These are phyloP conservation scores for Folsomia candida DNA, from an alignment of 2,888 invertebrate genomes.

Conservation along the genomic window DNA sequence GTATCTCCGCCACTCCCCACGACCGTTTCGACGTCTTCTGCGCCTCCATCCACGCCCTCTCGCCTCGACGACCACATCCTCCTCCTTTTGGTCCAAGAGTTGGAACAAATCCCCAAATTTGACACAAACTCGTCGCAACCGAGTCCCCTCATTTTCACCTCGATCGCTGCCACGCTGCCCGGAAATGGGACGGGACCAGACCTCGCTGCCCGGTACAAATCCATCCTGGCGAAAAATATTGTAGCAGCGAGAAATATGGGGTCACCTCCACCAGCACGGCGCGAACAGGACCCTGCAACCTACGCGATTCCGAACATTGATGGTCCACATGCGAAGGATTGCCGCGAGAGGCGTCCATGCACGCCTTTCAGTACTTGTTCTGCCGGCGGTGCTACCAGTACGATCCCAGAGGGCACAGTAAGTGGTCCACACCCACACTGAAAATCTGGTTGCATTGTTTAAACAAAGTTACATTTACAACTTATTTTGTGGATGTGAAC, in stretches of 20 bases:
- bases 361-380: slow-evolving; percentile 37
- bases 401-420: slow-evolving; percentile 39
- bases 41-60: slow-evolving; percentile 28
- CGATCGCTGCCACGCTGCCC: slow-evolving; percentile 32
- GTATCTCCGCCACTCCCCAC: too few species aligned
- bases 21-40: slow-evolving; percentile 9
- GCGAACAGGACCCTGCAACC: slow-evolving; percentile 18
- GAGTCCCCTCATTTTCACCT: slow-evolving; percentile 9
- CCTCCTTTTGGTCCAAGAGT: background rate
- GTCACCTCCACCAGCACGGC: too few species aligned
- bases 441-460: background rate
- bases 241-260: too few species aligned
- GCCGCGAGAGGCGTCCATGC: slow-evolving; percentile 37
- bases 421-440: too few species aligned
- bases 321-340: slow-evolving; percentile 34
- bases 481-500: background rate
- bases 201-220: slow-evolving; percentile 26
- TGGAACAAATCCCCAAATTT: too few species aligned
- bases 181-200: slow-evolving; percentile 27
- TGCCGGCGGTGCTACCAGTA: slow-evolving; percentile 40
- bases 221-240: background rate
- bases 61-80: slow-evolving; percentile 10
- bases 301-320: slow-evolving; percentile 42
- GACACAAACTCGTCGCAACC: too few species aligned
- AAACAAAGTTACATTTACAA: background rate